These are phyloP conservation scores for Cebus imitator DNA, from an alignment of 2,113 vertebrate species.

Conservation along the genomic window DNA sequence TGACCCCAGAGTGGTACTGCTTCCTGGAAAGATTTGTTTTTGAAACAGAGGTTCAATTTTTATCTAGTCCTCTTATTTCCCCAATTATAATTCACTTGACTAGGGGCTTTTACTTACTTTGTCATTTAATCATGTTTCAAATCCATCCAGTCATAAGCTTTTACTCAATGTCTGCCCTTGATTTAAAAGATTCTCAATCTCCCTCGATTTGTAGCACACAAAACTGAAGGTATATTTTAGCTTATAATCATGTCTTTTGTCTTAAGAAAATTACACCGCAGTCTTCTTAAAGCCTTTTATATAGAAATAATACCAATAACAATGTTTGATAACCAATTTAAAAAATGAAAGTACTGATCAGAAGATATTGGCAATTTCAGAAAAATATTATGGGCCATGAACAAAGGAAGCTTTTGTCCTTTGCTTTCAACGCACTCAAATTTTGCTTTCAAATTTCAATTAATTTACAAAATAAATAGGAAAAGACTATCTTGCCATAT, in stretches of 20 bases:
- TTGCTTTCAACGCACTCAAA: conserved; percentile 48
- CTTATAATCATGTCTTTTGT: conserved; percentile 19
- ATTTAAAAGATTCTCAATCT: conserved; percentile 46
- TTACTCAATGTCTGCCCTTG: conserved; percentile 43
- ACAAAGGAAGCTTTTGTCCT: conserved; percentile 48
- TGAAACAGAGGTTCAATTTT: neutral
- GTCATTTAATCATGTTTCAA: conserved; percentile 50
- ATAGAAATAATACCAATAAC: conserved; percentile 33
- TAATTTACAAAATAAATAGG: conserved; percentile 1
- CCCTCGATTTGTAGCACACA: conserved; percentile 38
- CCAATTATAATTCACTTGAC: neutral
- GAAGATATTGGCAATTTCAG: conserved; percentile 29
- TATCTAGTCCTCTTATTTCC: neutral
- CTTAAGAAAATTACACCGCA: conserved; percentile 12
- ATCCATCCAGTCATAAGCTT: conserved; percentile 34
- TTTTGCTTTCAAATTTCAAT: conserved; percentile 54
- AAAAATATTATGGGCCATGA: neutral
- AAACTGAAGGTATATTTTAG: conserved; percentile 29
- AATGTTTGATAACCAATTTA: conserved; percentile 42
- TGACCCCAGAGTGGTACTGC: neutral
- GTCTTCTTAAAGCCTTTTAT: conserved; percentile 47
- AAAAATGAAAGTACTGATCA: conserved; percentile 35
- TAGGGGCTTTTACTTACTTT: conserved; percentile 14
- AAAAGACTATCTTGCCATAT: neutral
- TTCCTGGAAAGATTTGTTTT: conserved; percentile 55